Evolutionary conservation across 2,888 invertebrate genomes (phyloP).

Genomic region (Eupithecia subfuscata): DNA sequence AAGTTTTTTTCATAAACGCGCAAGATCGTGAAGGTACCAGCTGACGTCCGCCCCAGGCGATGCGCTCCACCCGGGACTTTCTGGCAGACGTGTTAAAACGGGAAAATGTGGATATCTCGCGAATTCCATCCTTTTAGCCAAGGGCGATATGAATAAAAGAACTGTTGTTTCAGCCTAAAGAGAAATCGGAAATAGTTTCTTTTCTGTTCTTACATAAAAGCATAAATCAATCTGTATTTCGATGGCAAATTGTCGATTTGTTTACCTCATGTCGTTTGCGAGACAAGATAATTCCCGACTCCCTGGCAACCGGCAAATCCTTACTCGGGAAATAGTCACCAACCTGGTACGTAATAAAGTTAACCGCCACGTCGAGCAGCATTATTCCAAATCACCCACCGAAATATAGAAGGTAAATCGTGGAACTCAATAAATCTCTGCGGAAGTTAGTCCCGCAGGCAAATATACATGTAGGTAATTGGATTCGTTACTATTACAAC

Average conservation of each 20-base stretch:
- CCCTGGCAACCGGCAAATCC: constrained; percentile 5
- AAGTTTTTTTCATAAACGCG: constrained; percentile 82
- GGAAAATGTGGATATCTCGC: constrained; percentile 71
- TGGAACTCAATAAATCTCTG: constrained; percentile 47
- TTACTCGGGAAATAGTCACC: constrained; percentile 18
- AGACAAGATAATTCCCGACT: constrained; percentile 4
- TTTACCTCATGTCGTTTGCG: not conserved
- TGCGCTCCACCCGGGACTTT: constrained; percentile 68
- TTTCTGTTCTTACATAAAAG: constrained; percentile 31
- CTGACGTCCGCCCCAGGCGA: constrained; percentile 77
- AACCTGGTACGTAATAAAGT: constrained; percentile 20
- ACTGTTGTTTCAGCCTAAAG: constrained; percentile 49
- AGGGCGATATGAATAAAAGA: constrained; percentile 65
- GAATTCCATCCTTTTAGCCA: constrained; percentile 70
- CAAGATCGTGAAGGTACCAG: constrained; percentile 71
- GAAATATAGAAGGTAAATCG: constrained; percentile 36
- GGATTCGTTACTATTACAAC: constrained; percentile 68
- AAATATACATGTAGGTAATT: constrained; percentile 56
- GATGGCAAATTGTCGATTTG: constrained; percentile 19
- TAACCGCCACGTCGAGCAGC: constrained; percentile 22
- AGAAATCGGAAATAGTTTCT: constrained; percentile 40
- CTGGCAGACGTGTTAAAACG: constrained; percentile 79
- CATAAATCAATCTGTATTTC: constrained; percentile 24
- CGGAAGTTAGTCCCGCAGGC: constrained; percentile 43
- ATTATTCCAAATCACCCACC: constrained; percentile 25